Percentiles rank a stretch among this genome's conserved stretches.
These are phyloP conservation scores for Sminthurides bifidus DNA, from an alignment of 1,140 invertebrate genomes.

Conservation along the genomic window DNA sequence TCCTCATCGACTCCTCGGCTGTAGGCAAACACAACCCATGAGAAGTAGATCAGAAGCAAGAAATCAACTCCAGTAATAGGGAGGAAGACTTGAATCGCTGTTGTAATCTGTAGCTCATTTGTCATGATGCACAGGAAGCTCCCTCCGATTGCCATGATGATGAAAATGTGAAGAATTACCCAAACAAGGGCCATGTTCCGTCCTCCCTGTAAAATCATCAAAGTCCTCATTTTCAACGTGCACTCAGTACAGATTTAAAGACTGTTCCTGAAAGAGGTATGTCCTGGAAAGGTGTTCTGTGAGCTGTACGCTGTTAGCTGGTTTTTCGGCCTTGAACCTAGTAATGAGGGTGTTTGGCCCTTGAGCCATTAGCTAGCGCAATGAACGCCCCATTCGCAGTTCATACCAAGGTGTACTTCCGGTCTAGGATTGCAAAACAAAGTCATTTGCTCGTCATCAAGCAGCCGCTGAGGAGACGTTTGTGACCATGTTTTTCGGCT, in stretches of 20 bases:
- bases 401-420: no score
- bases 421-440: no score
- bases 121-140: conserved; percentile 29
- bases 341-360: no score
- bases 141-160: conserved; percentile 27
- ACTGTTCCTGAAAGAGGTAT: not conserved
- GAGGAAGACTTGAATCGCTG: conserved; percentile 22
- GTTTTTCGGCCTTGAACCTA: no score
- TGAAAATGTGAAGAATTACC: conserved; percentile 25
- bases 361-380: no score
- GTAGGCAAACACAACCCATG: conserved; percentile 21
- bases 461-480: no score
- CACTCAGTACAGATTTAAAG: no score
- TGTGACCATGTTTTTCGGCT: no score
- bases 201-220: conserved; percentile 15
- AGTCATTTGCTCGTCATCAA: no score
- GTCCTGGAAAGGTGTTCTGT: no score
- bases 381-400: no score
- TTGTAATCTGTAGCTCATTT: conserved; percentile 27
- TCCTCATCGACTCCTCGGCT: conserved; percentile 8
- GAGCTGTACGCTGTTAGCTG: no score
- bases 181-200: conserved; percentile 20
- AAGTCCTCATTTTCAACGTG: not conserved
- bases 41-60: conserved; percentile 24
- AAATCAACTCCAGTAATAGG: conserved; percentile 23